phyloP scores from a whole-genome alignment of 2,113 vertebrate genomes.

The Halcyon senegalensis region DNA sequence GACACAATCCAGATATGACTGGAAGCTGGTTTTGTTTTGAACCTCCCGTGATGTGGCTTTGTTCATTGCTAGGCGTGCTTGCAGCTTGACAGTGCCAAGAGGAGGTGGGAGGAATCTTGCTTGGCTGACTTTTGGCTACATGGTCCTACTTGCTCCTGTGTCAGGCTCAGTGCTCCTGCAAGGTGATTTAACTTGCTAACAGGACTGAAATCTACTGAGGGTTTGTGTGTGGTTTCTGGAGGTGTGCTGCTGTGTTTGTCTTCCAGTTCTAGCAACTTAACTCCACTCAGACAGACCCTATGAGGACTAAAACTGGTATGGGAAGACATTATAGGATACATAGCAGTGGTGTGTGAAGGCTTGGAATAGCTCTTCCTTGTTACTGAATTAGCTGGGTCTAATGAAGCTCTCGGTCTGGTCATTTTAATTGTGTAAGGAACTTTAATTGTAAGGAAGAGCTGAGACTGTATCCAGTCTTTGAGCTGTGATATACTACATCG shows the following conservation, averaged over 20 bases:
- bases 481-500: neutral
- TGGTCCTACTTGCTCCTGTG: neutral
- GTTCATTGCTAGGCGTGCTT: neutral
- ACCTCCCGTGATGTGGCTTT: neutral
- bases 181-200: neutral
- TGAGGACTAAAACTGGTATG: neutral
- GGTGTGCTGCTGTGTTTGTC: neutral
- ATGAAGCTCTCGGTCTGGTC: neutral
- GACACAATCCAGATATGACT: neutral
- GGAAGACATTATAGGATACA: neutral
- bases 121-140: neutral
- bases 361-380: neutral
- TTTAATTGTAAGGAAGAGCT: neutral
- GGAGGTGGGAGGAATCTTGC: neutral
- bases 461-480: neutral
- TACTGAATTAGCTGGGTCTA: neutral
- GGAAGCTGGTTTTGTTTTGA: conserved; percentile 4
- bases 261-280: neutral
- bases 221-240: neutral
- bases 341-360: neutral
- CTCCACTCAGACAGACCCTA: neutral
- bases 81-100: neutral
- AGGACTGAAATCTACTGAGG: neutral
- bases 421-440: neutral
- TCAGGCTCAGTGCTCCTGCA: neutral